Conservation (phyloP, 2,888 invertebrate species). For the Erannis defoliaria region DNA sequence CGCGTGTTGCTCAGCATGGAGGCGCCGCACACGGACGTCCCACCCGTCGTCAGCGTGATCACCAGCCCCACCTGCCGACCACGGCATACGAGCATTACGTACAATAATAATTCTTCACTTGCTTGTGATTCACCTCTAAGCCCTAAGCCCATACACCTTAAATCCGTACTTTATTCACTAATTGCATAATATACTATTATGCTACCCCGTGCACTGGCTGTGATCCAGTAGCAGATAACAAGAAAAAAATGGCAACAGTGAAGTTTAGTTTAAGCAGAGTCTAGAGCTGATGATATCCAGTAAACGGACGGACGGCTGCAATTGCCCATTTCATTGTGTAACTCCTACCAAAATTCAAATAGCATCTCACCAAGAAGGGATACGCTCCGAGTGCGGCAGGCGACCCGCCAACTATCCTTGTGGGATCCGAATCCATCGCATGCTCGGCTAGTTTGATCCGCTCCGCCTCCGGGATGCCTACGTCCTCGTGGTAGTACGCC, state of each 20-base stretch:
- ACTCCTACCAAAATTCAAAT: neutral
- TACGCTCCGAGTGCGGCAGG: conserved; percentile 47
- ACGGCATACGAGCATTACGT: too few species aligned
- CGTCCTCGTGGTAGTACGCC: conserved; percentile 51
- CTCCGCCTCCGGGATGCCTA: conserved; percentile 53
- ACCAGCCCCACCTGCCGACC: conserved; percentile 50
- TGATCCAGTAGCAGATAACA: too few species aligned
- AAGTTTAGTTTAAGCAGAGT: too few species aligned
- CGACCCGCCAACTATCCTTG: conserved; percentile 54
- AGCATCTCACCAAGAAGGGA: conserved; percentile 49
- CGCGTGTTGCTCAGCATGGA: conserved; percentile 54
- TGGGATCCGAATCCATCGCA: conserved; percentile 45
- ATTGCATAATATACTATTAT: too few species aligned
- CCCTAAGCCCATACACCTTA: too few species aligned
- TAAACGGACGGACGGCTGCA: too few species aligned
- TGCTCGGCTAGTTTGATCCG: conserved; percentile 51
- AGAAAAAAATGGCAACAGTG: too few species aligned
- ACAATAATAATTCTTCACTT: too few species aligned
- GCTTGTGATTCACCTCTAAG: too few species aligned
- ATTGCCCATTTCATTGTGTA: neutral
- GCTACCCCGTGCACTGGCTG: too few species aligned
- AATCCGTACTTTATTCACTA: too few species aligned
- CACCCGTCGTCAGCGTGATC: conserved; percentile 52
- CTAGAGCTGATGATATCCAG: too few species aligned
- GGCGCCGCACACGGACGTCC: conserved; percentile 54